These are phyloP conservation scores for Drosophila ironensis DNA, from an alignment of 1,140 invertebrate genomes.

Conservation along the genomic window DNA sequence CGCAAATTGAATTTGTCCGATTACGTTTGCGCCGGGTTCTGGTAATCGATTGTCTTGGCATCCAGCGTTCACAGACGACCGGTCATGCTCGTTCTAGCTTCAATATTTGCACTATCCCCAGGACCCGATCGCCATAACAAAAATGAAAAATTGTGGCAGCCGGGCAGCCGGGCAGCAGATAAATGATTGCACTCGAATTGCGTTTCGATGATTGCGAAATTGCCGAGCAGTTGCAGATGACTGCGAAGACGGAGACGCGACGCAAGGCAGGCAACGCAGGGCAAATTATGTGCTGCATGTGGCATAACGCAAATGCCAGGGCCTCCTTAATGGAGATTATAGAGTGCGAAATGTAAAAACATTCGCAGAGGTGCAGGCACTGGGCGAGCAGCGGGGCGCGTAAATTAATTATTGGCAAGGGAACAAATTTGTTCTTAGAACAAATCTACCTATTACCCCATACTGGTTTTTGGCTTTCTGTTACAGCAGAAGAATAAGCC, in stretches of 20 bases:
- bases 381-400: too few relatives aligned
- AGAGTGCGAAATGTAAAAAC: constrained; percentile 29
- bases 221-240: constrained; percentile 48
- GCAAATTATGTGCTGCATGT: constrained; percentile 61
- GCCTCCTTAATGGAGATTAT: constrained; percentile 63
- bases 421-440: too few relatives aligned
- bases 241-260: constrained; percentile 7
- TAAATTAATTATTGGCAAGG: too few relatives aligned
- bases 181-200: constrained; percentile 78
- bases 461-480: too few relatives aligned
- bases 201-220: constrained; percentile 79
- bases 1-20: constrained; percentile 80
- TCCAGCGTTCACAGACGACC: neutral
- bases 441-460: too few relatives aligned
- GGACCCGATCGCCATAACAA: constrained; percentile 27
- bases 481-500: too few relatives aligned
- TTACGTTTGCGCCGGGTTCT: constrained; percentile 64
- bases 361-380: neutral
- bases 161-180: constrained; percentile 36
- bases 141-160: constrained; percentile 71
- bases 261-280: constrained; percentile 36
- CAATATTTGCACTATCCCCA: constrained; percentile 65
- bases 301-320: constrained; percentile 42
- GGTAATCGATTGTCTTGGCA: constrained; percentile 71
- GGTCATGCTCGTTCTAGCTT: constrained; percentile 13